A percentile compares a stretch with the other conserved stretches of the same genome.
These are phyloP conservation scores for Halictus ligatus DNA, from an alignment of 2,888 invertebrate species.

Conservation along the genomic window DNA sequence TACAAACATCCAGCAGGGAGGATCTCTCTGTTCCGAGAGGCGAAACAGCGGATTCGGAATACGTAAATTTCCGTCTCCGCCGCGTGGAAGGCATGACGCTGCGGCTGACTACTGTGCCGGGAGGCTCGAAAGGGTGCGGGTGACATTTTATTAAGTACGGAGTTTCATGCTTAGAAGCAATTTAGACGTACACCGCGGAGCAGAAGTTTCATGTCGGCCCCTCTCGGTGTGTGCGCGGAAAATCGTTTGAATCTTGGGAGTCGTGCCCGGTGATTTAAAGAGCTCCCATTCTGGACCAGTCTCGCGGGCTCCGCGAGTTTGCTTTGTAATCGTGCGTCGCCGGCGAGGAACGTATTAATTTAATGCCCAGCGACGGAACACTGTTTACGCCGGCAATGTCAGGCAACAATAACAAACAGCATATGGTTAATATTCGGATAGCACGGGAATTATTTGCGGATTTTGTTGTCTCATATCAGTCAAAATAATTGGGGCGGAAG, in stretches of 20 bases:
- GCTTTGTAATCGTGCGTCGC: slow-evolving; percentile 23
- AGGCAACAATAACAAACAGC: not conserved
- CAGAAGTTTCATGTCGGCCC: slow-evolving; percentile 33
- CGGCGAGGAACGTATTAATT: slow-evolving; percentile 1
- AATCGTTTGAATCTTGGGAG: slow-evolving; percentile 41
- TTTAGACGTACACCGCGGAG: slow-evolving; percentile 31
- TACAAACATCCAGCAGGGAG: not conserved
- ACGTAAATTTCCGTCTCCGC: slow-evolving; percentile 16
- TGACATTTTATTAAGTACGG: slow-evolving; percentile 57
- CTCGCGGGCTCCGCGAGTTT: not conserved
- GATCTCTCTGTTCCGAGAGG: not conserved
- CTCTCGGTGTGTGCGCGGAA: slow-evolving; percentile 7
- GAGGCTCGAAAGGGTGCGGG: slow-evolving; percentile 37
- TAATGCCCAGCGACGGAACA: not conserved
- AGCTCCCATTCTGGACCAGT: slow-evolving; percentile 27
- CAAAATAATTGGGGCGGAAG: not conserved
- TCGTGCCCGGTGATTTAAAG: slow-evolving; percentile 35
- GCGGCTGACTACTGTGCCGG: slow-evolving; percentile 34
- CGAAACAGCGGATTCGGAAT: not conserved
- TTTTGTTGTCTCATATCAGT: not conserved
- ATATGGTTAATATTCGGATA: not conserved
- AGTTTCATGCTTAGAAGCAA: slow-evolving; percentile 53
- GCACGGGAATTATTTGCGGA: not conserved
- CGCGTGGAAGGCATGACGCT: slow-evolving; percentile 13
- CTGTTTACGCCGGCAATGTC: not conserved